Base-by-base conservation (phyloP, 1,140 invertebrate genomes). In the Nephila pilipes region DNA sequence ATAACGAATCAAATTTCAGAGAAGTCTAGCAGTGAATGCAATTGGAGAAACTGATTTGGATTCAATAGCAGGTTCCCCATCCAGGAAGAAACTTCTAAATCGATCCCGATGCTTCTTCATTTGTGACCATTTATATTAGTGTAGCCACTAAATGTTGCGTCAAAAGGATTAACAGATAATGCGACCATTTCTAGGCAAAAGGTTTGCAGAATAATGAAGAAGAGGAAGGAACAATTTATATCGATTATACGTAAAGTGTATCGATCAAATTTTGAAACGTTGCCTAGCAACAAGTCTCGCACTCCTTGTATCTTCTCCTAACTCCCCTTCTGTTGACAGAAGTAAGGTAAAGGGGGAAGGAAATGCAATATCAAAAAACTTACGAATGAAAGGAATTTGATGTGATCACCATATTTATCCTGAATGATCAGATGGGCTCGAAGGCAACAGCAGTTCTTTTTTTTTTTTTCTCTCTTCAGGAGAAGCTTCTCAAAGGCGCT, bases 191-290 rank as follows among this genome's bases (percentile, higher is more conserved):
- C 22, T 65, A 65, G 63, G 63, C 63, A 75, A 75, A 75, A 29
- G 69, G 65, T 75, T 75, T 75, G 32, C 20, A 32, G 16, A 75
- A 75, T 75, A 63, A 88, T 88, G 85, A 32, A 80, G 69, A 90
- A 29, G 60, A 87, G 22, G 22, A 16, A 87, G 65, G 69, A 80
- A 58, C 65, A 57, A 80, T 80, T 80, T 90, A n/a, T n/a, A 90
- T 90, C 69, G 88, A 90, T 90, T 90, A 90, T 90, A 65, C 88
- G 65, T 90, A 90, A 90, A 80, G 65, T 22, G 22, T 90, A 90
- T 90, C 65, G 88, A 90, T 90, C 69, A 90, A 90, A 90, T 16
- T 58, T 63, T 80, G 69, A 80, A 90, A 80, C 65, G 88, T 90
- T 80, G 88, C 88, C 88, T 90, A 80, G 88, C 88, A 90, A 90